Conservation (phyloP, 2,888 invertebrate genomes). For the Rhagophthalmus giganteus region DNA sequence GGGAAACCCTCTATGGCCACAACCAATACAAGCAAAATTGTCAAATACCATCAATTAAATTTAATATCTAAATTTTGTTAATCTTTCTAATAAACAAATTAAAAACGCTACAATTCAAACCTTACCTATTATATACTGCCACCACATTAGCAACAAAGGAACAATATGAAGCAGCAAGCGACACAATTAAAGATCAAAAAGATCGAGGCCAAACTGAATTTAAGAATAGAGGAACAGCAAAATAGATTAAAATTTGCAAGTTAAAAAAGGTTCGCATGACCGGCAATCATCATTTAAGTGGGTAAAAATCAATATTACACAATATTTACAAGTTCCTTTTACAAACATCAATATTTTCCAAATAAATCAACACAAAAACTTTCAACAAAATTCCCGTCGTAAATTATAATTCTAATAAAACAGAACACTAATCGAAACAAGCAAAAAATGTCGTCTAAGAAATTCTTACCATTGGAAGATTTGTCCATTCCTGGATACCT, state of each 20-base stretch:
- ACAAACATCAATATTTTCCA: constrained; percentile 12
- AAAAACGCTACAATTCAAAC: constrained; percentile 2
- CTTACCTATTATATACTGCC: constrained; percentile 50
- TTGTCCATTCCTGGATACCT: constrained; percentile 76
- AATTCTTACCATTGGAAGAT: constrained; percentile 49
- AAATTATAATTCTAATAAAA: constrained; percentile 4
- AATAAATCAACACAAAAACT: constrained; percentile 6
- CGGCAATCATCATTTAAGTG: constrained; percentile 10
- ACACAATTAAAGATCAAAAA: too few relatives aligned
- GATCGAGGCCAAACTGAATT: too few relatives aligned
- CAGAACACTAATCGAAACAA: too few relatives aligned
- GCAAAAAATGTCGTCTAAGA: too few relatives aligned
- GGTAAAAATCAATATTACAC: constrained; percentile 25
- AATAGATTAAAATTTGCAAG: constrained; percentile 32
- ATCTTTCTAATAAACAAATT: constrained; percentile 3
- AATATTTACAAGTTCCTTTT: not conserved
- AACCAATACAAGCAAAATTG: constrained; percentile 33
- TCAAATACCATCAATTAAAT: constrained; percentile 19
- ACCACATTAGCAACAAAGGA: constrained; percentile 47
- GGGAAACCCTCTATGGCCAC: constrained; percentile 59
- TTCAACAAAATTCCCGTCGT: constrained; percentile 2
- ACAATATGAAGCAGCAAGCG: too few relatives aligned
- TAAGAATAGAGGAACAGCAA: constrained; percentile 27
- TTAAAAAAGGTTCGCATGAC: constrained; percentile 24
- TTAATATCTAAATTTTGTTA: constrained; percentile 2